Evolutionary conservation across 1,140 invertebrate species (phyloP).

Genomic region (Zaprionus nigranus): DNA sequence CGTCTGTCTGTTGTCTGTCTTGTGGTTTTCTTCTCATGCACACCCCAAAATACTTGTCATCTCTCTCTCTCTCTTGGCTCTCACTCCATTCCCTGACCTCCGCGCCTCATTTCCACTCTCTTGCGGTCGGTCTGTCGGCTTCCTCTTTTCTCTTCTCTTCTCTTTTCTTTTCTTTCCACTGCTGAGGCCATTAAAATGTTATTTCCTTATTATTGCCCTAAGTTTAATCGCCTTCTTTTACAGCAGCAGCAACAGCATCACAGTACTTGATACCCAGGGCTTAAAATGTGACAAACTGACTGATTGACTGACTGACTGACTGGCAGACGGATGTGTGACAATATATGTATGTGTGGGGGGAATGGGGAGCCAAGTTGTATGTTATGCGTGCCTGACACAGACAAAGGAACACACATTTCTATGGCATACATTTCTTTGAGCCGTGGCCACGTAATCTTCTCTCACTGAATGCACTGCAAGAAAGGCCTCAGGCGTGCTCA

Average conservation of each 20-base stretch:
- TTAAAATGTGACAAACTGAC: conserved; percentile 51
- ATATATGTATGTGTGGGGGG: neutral
- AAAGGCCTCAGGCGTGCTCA: neutral
- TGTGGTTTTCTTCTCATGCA: conserved; percentile 38
- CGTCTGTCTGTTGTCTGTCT: conserved; percentile 11
- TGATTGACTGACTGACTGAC: conserved; percentile 25
- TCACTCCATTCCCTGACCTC: neutral
- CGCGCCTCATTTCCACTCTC: neutral
- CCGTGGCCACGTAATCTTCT: conserved; percentile 66
- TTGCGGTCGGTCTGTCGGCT: neutral
- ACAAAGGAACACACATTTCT: conserved; percentile 69
- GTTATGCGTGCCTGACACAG: conserved; percentile 53
- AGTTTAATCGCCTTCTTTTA: conserved; percentile 68
- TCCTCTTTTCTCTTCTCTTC: neutral
- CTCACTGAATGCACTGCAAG: conserved; percentile 10
- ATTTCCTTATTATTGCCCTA: conserved; percentile 81
- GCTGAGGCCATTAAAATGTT: conserved; percentile 71
- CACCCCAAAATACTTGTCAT: conserved; percentile 43
- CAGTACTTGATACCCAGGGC: conserved; percentile 12
- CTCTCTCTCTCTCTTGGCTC: conserved; percentile 25
- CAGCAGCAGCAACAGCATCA: conserved; percentile 34
- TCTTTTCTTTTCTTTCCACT: conserved; percentile 6
- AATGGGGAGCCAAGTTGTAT: conserved; percentile 2
- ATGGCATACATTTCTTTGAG: conserved; percentile 62
- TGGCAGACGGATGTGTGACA: conserved; percentile 14